Percentiles rank a stretch among this genome's conserved stretches.
Conservation (phyloP, 2,888 invertebrate species). For the Hirudinaria manillensis region DNA sequence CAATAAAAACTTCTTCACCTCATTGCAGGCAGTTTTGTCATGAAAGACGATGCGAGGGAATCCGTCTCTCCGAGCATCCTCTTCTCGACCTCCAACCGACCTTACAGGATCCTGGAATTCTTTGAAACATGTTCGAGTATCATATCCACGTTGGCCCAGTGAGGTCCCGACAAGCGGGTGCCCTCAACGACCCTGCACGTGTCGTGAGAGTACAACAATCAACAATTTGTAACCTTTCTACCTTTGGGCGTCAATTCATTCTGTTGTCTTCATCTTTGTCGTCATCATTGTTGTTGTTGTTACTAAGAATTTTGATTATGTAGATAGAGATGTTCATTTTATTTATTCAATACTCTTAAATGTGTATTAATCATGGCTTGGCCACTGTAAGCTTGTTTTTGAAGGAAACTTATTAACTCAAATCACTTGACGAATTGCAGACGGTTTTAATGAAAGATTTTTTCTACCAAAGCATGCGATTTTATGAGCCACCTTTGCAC, state of each 20-base stretch:
- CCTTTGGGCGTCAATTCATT: background rate
- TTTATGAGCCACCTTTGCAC: too few relatives aligned
- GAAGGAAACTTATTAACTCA: too few relatives aligned
- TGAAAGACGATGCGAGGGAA: background rate
- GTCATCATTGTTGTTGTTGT: background rate
- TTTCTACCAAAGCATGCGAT: too few relatives aligned
- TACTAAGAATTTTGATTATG: background rate
- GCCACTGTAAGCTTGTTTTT: too few relatives aligned
- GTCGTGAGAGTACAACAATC: too few relatives aligned
- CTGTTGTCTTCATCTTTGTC: constrained; percentile 11
- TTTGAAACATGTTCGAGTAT: constrained; percentile 99
- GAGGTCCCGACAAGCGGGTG: background rate
- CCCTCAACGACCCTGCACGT: too few relatives aligned
- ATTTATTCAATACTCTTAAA: background rate
- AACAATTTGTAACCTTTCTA: too few relatives aligned
- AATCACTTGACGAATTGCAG: too few relatives aligned
- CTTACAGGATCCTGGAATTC: constrained; percentile 94
- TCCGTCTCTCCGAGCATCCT: background rate
- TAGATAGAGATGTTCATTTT: background rate
- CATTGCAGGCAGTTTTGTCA: background rate
- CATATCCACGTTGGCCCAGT: constrained; percentile 93
- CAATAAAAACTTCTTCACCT: background rate
- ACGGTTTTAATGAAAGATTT: too few relatives aligned
- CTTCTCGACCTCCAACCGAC: background rate
- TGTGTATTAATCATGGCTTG: too few relatives aligned